Conservation (phyloP, 2,797 vertebrate genomes). For the Acipenser ruthenus region DNA sequence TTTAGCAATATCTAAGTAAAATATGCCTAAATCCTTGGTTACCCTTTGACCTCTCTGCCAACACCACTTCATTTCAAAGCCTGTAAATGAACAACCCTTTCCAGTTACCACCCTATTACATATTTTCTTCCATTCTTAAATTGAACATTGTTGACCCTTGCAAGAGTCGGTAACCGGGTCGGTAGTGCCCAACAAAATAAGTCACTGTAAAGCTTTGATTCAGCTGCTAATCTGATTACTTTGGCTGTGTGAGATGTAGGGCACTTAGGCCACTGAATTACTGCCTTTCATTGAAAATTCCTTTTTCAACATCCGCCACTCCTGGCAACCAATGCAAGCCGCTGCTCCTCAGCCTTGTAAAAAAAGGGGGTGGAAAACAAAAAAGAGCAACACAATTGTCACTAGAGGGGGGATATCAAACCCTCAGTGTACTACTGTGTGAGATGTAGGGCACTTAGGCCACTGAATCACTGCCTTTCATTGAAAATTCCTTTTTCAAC, state of each 20-base stretch:
- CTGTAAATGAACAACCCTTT: too few relatives aligned
- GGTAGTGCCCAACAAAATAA: slow-evolving; percentile 45
- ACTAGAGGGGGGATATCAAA: too few relatives aligned
- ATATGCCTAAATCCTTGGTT: too few relatives aligned
- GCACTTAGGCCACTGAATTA: slow-evolving; percentile 52
- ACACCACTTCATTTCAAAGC: too few relatives aligned
- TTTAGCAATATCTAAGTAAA: too few relatives aligned
- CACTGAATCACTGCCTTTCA: slow-evolving; percentile 65
- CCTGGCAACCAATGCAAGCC: slow-evolving; percentile 46
- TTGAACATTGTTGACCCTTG: too few relatives aligned
- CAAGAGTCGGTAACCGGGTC: background rate
- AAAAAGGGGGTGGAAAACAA: slow-evolving; percentile 32
- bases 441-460: slow-evolving; percentile 29
- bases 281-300: slow-evolving; percentile 56
- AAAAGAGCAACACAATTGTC: slow-evolving; percentile 9
- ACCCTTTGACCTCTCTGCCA: too few relatives aligned
- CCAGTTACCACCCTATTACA: too few relatives aligned
- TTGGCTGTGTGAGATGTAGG: slow-evolving; percentile 44
- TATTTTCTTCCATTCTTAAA: too few relatives aligned
- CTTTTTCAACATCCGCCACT: slow-evolving; percentile 45
- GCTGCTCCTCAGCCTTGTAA: slow-evolving; percentile 26
- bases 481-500: slow-evolving; percentile 47
- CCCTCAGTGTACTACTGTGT: slow-evolving; percentile 25
- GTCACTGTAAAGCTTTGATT: slow-evolving; percentile 49
- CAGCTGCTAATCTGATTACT: slow-evolving; percentile 63